Base-by-base conservation (phyloP, 2,888 invertebrate species). In the Oxystoma pomonae region DNA sequence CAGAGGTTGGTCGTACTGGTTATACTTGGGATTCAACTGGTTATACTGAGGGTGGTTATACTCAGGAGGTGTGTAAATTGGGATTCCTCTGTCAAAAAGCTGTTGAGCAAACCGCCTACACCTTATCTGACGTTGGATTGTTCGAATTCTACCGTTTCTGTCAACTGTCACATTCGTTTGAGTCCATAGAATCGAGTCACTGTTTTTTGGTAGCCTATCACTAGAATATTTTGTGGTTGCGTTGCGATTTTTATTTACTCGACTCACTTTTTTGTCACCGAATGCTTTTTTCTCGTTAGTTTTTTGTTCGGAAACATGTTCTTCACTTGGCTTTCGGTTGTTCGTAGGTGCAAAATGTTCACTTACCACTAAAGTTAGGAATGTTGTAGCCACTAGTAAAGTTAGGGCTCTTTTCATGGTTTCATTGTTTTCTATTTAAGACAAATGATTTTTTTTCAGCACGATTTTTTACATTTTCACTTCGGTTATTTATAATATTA, bases 41-140 rank as follows among this genome's bases (percentile, higher is more conserved):
- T 55, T 61, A 16, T 63, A 65, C 20, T 67, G 63, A n/a, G 56
- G 60, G 12, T 3, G 3, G 12, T 35, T 35, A 12, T 35, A 35
- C 58, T 60, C 58, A 1, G 59, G 35, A 20, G 61, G 62, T 3
- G 35, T 35, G 57, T 67, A 64, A n/a, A 62, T 53, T 1, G 68
- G 68, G 2, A 64, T 49, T 20, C 58, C 56, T 59, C 64, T 55
- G 59, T 65, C 65, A 62, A 71, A 69, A 63, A 68, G 71, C 17
- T 64, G 65, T 35, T 69, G 67, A 7, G 67, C 66, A 57, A 70
- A 69, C 17, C 71, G 64, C 22, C 66, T 56, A 59, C 71, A 70
- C 22, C 70, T 67, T 16, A 49, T 52, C 17, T 65, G 35, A 35
- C 35, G 35, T 35, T 35, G 35, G 3, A 35, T 35, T 3, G 5